Percentiles rank a stretch among this genome's conserved stretches.
Conservation (phyloP, 53 echinoderm and acorn worm genomes). For the Echinarachnius parma region DNA sequence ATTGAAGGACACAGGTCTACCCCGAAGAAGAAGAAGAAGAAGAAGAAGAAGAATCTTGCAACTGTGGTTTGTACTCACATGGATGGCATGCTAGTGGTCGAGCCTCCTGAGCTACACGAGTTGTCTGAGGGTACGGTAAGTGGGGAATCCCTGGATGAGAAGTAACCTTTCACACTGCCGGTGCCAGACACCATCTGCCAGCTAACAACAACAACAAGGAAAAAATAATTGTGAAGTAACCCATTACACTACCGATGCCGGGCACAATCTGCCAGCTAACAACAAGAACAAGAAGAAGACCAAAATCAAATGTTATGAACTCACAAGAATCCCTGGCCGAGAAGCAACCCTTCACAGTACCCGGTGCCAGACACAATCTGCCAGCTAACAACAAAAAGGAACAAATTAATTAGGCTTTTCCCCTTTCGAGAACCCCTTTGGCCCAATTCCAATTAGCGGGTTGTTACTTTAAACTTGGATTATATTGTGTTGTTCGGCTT, state of each 20-base stretch:
- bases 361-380: conserved; percentile 71
- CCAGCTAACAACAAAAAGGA: conserved; percentile 55
- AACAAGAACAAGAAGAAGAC: no score
- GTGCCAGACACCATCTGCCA: conserved; percentile 78
- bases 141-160: conserved; percentile 69
- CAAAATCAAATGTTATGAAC: no score
- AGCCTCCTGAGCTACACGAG: conserved; percentile 62
- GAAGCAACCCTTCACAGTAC: conserved; percentile 66
- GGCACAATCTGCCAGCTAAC: no score
- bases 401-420: no score
- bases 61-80: conserved; percentile 39
- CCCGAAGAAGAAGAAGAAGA: no score
- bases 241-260: no score
- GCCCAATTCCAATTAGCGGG: no score
- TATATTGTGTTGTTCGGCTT: no score
- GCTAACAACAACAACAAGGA: conserved; percentile 29
- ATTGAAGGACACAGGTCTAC: no score
- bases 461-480: no score
- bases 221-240: neutral
- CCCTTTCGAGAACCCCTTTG: no score
- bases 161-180: conserved; percentile 70
- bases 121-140: conserved; percentile 62
- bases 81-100: conserved; percentile 42
- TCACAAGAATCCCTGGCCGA: conserved; percentile 77
- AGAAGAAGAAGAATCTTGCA: neutral